Base-by-base conservation (phyloP, 92 coral and sea anemone genomes). In the Virgularia gustaviana region DNA sequence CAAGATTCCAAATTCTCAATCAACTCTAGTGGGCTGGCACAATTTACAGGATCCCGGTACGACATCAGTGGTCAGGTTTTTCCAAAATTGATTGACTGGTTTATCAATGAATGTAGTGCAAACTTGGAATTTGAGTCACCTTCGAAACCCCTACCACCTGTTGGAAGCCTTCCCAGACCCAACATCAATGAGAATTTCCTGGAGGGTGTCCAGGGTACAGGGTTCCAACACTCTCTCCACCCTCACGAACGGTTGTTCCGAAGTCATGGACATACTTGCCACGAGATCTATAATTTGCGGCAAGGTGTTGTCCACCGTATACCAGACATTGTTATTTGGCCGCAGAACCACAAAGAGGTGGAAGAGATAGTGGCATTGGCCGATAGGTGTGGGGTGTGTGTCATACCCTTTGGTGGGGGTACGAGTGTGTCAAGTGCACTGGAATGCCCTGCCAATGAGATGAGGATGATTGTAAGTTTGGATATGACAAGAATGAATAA, bases 341-440 rank as follows among this genome's bases (percentile, higher is more conserved):
- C 98, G 41, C 81, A 80, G n/a, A 78, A 83, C 70, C 98, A 92
- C 65, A 82, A 73, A 35, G 98, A 92, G 56, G 98, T 92, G 11
- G 98, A 92, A 75, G 37, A 70, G 41, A 80, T 92, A 6, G 94
- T 92, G 0, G 70, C 52, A 8, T 85, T 78, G 43, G 98, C 98
- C 23, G 85, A 84, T 45, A 77, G 82, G 35, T 86, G 67, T 78
- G 84, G 90, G 53, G 96, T 92, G 51, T 92, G 98, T 80, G n/a
- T 92, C 35, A 92, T 92, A 37, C 98, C 98, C 10, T 92, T 89
- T 80, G 98, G 98, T 19, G 98, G 98, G 16, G 98, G 98, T 9
- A 92, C 98, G 1, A 92, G 89, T 79, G 98, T 92, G 81, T 89
- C 98, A 2, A 85, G 84, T 77, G 98, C 98, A 0, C 74, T 92